Evolutionary conservation across 2,888 invertebrate species (phyloP), one percentile per base, ranked within the genome.

Genomic region (Cheilosia impressa): DNA sequence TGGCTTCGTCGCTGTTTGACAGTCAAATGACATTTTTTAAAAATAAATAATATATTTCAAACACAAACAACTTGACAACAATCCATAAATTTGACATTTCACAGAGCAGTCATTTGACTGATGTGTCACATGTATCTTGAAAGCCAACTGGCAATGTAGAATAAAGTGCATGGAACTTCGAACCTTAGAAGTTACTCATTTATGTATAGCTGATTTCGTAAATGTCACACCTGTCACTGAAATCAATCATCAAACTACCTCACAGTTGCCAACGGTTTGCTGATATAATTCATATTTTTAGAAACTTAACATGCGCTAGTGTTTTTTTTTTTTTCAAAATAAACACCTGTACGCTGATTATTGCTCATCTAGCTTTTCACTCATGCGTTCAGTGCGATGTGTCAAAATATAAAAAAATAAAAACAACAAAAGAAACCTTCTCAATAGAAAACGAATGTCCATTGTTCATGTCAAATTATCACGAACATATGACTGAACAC

Each of bases 281-380:
- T 62, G 52, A 62, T 60, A 9, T 22, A 62, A 62, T 62, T 22
- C 3, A 52, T 31, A 72, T 62, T 62, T 62, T 62, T 43, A 19
- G 52, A 52, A 72, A 17, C 4, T 15, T 38, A 5, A 58, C 50
- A 17, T 22, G 41, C 57, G 63, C 9, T n/a, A 34, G 17, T 7
- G 19, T 52, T 63, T 38, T 58, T 45, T 15, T 63, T 19, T 58
- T 45, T n/a, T 45, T 0, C 15, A 34, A 45, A 45, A 9, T 13
- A 52, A 53, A 38, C 53, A 80, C 80, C 80, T 80, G 66, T 68
- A 31, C 19, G 50, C 17, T 52, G 22, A 38, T 34, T 38, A 41
- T 65, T 58, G 24, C 65, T 60, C 60, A 79, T 34, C 27, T 27
- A 52, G 19, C 52, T 58, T 38, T 58, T n/a, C 22, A n/a, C 19